phyloP scores from a whole-genome alignment of 2,113 vertebrate species.

The Gorilla gorilla region DNA sequence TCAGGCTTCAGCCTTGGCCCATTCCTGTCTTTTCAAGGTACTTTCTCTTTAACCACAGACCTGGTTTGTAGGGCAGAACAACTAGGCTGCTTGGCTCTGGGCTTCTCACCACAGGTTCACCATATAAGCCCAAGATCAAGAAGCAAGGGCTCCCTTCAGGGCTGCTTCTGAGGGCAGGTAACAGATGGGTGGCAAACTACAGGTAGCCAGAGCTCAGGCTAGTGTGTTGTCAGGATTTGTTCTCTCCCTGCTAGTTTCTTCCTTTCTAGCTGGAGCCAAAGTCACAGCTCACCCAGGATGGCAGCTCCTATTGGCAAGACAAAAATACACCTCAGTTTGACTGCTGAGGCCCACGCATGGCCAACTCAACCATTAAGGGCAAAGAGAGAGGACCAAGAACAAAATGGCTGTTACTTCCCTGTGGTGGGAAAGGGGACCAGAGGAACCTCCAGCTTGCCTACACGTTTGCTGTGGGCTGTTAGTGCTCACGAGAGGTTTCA shows the following conservation, averaged over 20 bases:
- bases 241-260: conserved; percentile 49
- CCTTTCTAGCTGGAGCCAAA: conserved; percentile 56
- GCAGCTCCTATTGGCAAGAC: conserved; percentile 45
- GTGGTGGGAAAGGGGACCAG: background rate
- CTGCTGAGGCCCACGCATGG: background rate
- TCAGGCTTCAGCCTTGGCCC: background rate
- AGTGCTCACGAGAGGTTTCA: background rate
- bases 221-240: background rate
- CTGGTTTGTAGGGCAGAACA: background rate
- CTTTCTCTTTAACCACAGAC: background rate
- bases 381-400: background rate
- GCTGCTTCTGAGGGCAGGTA: background rate
- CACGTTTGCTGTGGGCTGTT: accelerated
- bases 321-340: conserved; percentile 62
- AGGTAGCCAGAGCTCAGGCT: conserved; percentile 16
- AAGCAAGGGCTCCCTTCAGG: background rate
- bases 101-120: background rate
- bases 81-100: background rate
- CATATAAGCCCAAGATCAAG: background rate
- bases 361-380: background rate
- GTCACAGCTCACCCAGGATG: conserved; percentile 37
- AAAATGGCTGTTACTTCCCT: background rate
- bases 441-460: background rate
- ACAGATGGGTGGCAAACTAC: conserved; percentile 59
- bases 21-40: background rate